Conservation (phyloP, 2,797 vertebrate species). For the Ammospiza maritima region DNA sequence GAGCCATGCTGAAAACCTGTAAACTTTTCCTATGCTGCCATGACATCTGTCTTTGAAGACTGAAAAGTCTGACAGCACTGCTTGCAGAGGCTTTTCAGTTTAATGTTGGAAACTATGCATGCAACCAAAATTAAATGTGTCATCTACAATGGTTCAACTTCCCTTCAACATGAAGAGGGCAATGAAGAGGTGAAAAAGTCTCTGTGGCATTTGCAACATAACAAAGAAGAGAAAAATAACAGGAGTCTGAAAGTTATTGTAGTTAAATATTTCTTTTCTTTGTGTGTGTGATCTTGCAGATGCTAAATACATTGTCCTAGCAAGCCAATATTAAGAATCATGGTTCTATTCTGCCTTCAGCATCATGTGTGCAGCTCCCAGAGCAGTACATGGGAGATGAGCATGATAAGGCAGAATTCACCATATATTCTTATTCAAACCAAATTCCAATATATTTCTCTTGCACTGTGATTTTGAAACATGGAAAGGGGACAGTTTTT, state of each 20-base stretch:
- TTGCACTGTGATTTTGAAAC: conserved; percentile 56
- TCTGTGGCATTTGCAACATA: conserved; percentile 27
- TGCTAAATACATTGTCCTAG: background rate
- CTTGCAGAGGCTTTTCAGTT: conserved; percentile 29
- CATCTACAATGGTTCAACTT: conserved; percentile 29
- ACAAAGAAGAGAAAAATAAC: conserved; percentile 27
- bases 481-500: background rate
- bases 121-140: conserved; percentile 35
- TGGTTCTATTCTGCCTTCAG: conserved; percentile 20
- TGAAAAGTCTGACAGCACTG: conserved; percentile 18
- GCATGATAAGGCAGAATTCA: conserved; percentile 8
- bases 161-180: conserved; percentile 48
- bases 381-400: background rate
- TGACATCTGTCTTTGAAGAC: background rate
- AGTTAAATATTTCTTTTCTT: background rate
- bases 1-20: conserved; percentile 29
- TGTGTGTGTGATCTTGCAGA: background rate
- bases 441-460: conserved; percentile 57
- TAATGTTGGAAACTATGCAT: conserved; percentile 27
- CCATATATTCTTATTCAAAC: conserved; percentile 67
- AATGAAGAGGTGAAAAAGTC: conserved; percentile 2
- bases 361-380: background rate
- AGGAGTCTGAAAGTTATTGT: conserved; percentile 1
- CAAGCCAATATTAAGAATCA: conserved; percentile 40
- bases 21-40: conserved; percentile 12